Evolutionary conservation across 1,140 invertebrate species (phyloP).

Genomic region (Caerostris extrusa): DNA sequence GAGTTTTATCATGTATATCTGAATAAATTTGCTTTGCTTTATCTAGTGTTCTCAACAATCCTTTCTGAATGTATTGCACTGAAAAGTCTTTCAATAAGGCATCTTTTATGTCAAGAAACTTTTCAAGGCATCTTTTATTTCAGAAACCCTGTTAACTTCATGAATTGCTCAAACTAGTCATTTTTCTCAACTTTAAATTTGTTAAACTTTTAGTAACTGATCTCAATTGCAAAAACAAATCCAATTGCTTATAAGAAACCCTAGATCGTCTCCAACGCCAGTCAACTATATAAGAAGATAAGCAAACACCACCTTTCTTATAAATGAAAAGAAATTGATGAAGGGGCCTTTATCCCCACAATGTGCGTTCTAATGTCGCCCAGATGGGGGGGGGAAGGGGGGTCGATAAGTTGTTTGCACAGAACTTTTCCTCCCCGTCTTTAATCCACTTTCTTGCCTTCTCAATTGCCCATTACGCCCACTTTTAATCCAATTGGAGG

Average conservation of each 20-base stretch:
- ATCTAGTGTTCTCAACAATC: too few relatives aligned
- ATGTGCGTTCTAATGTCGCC: constrained; percentile 22
- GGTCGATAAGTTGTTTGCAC: constrained; percentile 49
- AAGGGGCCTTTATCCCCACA: neutral
- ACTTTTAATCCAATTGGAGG: constrained; percentile 67
- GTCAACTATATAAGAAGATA: neutral
- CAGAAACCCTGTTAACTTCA: too few relatives aligned
- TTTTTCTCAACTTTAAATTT: too few relatives aligned
- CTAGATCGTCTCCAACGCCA: neutral
- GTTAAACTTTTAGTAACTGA: too few relatives aligned
- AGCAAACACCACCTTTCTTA: neutral
- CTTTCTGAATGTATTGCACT: too few relatives aligned
- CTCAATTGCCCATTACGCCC: constrained; percentile 60
- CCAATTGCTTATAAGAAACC: neutral
- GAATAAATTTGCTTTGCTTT: too few relatives aligned
- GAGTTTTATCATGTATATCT: too few relatives aligned
- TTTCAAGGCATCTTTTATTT: too few relatives aligned
- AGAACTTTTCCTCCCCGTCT: constrained; percentile 13
- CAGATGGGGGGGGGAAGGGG: neutral
- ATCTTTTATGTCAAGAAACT: too few relatives aligned
- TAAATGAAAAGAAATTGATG: neutral
- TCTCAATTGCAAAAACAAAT: neutral
- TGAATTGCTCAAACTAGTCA: too few relatives aligned
- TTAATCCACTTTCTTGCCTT: constrained; percentile 63
- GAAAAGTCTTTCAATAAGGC: too few relatives aligned